phyloP scores from a whole-genome alignment of 2,113 vertebrate species.

The Paramisgurnus dabryanus region DNA sequence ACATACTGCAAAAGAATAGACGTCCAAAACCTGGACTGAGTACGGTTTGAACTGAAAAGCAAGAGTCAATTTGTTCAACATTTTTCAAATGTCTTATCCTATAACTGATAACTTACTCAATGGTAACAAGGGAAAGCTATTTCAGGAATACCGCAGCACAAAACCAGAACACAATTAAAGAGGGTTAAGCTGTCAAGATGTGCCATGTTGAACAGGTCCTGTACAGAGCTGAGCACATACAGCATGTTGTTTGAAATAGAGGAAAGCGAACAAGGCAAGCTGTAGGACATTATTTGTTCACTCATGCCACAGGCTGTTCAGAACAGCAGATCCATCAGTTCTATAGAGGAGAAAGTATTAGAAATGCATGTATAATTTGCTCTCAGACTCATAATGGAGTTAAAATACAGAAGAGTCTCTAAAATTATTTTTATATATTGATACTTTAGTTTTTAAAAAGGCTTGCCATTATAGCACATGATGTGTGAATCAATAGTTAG shows the following conservation, averaged over 20 bases:
- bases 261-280: constrained; percentile 13
- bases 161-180: neutral
- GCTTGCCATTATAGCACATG: neutral
- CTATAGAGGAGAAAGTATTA: constrained; percentile 15
- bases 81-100: neutral
- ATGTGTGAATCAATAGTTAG: too few relatives aligned
- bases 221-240: neutral
- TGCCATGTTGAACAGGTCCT: neutral
- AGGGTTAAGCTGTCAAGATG: neutral
- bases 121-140: neutral
- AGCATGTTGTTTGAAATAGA: constrained; percentile 13
- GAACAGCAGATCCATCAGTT: constrained; percentile 14
- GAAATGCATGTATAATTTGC: constrained; percentile 10
- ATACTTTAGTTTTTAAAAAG: neutral
- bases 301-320: neutral
- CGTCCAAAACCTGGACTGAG: neutral
- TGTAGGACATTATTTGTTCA: constrained; percentile 23
- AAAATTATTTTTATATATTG: neutral
- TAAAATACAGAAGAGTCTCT: constrained; percentile 4
- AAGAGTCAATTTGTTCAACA: neutral
- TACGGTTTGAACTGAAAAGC: neutral
- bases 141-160: neutral
- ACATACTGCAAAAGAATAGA: neutral
- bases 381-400: neutral
- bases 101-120: neutral